Base-by-base conservation (phyloP, 2,888 invertebrate species). In the Venusia cambrica region DNA sequence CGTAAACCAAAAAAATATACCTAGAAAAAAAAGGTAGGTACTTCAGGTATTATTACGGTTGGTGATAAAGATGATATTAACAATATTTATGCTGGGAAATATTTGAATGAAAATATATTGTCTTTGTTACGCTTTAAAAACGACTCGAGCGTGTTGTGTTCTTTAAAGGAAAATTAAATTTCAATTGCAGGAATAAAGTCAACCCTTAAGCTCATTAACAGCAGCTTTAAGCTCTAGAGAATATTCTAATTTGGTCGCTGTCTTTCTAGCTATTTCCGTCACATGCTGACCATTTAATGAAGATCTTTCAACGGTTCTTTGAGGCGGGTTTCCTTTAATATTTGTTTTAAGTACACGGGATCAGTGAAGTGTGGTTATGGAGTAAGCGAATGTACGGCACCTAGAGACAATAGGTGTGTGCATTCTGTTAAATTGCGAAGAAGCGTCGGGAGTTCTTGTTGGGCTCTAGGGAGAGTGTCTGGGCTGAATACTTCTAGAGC, bases 371-470 rank as follows among this genome's bases (percentile, higher is more conserved):
- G 46, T 77, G 75, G 83, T 55, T 56, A 38, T 54, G 53, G 50
- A 62, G 14, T 32, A 57, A 66, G 62, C 57, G 62, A 57, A 60
- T 62, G 62, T 62, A 62, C 53, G 21, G 29, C 24, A 30, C 19
- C 15, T 29, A 30, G 51, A 66, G 62, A 67, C 60, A 67, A 61
- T 61, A 28, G 61, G 62, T 67, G 57, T 71, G 62, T 75, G 30
- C 65, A 57, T 75, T 77, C 77, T 75, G 76, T 71, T 80, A 80
- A 83, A 80, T 81, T 79, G 80, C 78, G 67, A 75, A 78, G 75
- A 77, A 73, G 71, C 70, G 61, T 62, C 48, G 59, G 67, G 49
- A 58, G 52, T 64, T 60, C 59, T 51, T 62, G 53, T 43, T 26
- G 59, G 60, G 66, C 81, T 75, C 81, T 64, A 55, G 81, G 81